Evolutionary conservation across 2,888 invertebrate genomes (phyloP).

Genomic region (Nomada hirtipes): DNA sequence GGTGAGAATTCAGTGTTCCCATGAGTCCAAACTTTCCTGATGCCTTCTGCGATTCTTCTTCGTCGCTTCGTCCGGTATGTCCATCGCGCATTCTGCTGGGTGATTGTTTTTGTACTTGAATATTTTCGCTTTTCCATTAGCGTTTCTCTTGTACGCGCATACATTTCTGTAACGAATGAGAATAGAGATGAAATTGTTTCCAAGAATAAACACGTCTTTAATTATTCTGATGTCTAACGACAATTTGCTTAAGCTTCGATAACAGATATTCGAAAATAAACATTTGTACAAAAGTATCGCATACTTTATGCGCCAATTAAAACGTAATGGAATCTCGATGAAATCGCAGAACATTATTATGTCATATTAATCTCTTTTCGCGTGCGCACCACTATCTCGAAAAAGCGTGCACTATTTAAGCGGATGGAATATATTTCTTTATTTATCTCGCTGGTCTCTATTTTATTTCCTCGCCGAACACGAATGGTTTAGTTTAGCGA

Average conservation of each 20-base stretch:
- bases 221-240: too few relatives aligned
- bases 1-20: not conserved
- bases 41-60: not conserved
- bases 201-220: too few relatives aligned
- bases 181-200: not conserved
- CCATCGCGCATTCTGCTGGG: too few relatives aligned
- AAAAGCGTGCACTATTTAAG: too few relatives aligned
- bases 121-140: not conserved
- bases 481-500: not conserved
- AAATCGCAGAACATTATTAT: not conserved
- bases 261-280: too few relatives aligned
- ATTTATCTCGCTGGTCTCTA: too few relatives aligned
- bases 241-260: too few relatives aligned
- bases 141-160: not conserved
- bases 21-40: conserved; percentile 12
- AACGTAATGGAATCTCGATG: not conserved
- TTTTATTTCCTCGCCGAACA: not conserved
- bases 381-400: too few relatives aligned
- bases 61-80: not conserved
- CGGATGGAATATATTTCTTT: too few relatives aligned
- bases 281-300: too few relatives aligned
- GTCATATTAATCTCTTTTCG: too few relatives aligned
- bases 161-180: not conserved
- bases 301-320: too few relatives aligned
- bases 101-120: not conserved